Conservation (phyloP, 2,797 vertebrate species). For the Anguilla pacifica region DNA sequence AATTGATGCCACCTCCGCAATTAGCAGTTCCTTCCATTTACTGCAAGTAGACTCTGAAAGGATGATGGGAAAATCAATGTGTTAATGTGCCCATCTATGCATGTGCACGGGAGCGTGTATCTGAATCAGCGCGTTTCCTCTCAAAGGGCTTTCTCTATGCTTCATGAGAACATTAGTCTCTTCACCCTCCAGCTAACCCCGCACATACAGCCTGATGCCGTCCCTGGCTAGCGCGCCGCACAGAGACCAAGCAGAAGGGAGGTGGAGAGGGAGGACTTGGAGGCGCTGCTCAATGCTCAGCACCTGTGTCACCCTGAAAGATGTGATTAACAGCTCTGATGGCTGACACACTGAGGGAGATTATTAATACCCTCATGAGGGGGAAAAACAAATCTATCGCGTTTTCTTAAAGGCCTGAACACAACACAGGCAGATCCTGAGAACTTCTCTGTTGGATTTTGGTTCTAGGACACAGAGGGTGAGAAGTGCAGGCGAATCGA, state of each 20-base stretch:
- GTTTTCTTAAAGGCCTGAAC: neutral
- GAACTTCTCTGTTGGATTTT: neutral
- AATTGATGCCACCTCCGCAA: neutral
- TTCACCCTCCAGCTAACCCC: neutral
- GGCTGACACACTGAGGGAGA: neutral
- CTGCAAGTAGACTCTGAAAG: neutral
- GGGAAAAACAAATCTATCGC: neutral
- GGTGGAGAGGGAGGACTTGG: neutral
- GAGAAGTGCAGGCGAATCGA: neutral
- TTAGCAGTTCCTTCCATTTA: neutral
- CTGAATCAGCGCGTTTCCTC: neutral
- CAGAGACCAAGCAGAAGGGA: neutral
- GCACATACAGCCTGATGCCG: neutral
- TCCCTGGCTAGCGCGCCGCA: neutral
- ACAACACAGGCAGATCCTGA: neutral
- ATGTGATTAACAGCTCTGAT: neutral
- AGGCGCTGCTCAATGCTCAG: neutral
- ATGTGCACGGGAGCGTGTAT: neutral
- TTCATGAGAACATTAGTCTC: neutral
- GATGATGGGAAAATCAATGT: slow-evolving; percentile 11
- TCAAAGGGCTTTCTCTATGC: neutral
- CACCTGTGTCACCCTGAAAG: neutral
- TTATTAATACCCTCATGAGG: neutral
- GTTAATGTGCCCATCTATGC: slow-evolving; percentile 5
- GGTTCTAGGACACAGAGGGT: neutral